These are phyloP conservation scores for Linurgus olivaceus DNA, from an alignment of 2,797 vertebrate species.

Conservation along the genomic window DNA sequence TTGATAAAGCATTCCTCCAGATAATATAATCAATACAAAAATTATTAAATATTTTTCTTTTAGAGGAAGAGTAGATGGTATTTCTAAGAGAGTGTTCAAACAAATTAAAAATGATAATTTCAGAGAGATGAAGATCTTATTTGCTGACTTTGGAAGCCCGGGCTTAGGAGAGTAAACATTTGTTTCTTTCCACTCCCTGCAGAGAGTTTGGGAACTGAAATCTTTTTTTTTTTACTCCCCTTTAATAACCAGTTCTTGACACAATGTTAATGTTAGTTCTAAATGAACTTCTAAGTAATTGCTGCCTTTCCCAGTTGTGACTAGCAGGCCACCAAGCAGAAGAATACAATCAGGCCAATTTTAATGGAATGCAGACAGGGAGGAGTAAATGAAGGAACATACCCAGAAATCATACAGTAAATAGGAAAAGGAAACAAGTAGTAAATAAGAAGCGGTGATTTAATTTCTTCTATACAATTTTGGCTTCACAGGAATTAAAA, in stretches of 20 bases:
- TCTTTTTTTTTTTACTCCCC: neutral
- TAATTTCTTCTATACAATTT: neutral
- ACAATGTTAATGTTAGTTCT: neutral
- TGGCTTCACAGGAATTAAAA: neutral
- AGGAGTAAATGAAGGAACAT: neutral
- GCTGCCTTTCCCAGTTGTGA: neutral
- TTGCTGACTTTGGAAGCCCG: neutral
- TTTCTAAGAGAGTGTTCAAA: neutral
- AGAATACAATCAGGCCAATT: neutral
- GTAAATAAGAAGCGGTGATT: neutral
- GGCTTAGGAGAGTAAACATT: neutral
- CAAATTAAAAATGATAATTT: neutral
- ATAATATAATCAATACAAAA: neutral
- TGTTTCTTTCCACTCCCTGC: neutral
- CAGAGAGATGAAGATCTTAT: neutral
- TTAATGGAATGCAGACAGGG: neutral
- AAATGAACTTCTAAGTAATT: constrained; percentile 11
- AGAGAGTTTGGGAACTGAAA: neutral
- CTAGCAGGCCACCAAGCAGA: neutral
- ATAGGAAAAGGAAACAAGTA: neutral
- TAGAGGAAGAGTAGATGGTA: neutral
- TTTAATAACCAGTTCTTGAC: neutral
- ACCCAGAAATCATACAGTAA: neutral
- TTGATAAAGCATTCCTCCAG: neutral
- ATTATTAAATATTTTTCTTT: neutral